Percentiles rank a stretch among this genome's conserved stretches.
Evolutionary conservation across 2,113 vertebrate species (phyloP).

Genomic region (Anser brachyrhynchus): DNA sequence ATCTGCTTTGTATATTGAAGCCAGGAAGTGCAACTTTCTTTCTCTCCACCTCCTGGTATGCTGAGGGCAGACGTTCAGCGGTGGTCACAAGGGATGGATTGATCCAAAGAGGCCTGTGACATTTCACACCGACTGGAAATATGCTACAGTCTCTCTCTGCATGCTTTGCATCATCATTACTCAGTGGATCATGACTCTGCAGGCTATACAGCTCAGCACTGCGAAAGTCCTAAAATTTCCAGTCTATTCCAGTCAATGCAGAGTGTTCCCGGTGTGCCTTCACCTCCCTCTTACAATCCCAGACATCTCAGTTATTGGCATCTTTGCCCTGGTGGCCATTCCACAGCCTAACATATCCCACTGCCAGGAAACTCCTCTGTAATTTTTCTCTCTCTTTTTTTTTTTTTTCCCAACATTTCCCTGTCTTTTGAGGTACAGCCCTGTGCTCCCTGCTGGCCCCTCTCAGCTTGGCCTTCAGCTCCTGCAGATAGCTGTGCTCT

Average conservation of each 20-base stretch:
- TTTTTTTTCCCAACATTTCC: background rate
- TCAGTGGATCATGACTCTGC: background rate
- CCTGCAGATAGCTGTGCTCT: background rate
- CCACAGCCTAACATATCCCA: background rate
- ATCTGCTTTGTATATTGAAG: background rate
- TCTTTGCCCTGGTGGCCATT: background rate
- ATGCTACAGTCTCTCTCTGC: background rate
- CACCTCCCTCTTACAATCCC: background rate
- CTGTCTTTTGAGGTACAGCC: background rate
- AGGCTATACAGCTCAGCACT: background rate
- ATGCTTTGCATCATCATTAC: background rate
- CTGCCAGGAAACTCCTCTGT: background rate
- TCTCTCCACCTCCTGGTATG: background rate
- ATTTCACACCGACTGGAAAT: background rate
- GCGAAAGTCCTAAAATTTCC: background rate
- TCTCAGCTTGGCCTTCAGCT: accelerated
- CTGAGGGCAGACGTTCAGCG: background rate
- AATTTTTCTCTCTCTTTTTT: accelerated
- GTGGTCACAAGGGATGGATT: background rate
- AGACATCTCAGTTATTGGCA: background rate
- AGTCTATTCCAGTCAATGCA: background rate
- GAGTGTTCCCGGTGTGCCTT: background rate
- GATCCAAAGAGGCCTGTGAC: background rate
- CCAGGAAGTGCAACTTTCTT: background rate
- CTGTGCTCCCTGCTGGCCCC: background rate